Conservation (phyloP, 2,797 vertebrate species). For the Helicolenus hilgendorfi region DNA sequence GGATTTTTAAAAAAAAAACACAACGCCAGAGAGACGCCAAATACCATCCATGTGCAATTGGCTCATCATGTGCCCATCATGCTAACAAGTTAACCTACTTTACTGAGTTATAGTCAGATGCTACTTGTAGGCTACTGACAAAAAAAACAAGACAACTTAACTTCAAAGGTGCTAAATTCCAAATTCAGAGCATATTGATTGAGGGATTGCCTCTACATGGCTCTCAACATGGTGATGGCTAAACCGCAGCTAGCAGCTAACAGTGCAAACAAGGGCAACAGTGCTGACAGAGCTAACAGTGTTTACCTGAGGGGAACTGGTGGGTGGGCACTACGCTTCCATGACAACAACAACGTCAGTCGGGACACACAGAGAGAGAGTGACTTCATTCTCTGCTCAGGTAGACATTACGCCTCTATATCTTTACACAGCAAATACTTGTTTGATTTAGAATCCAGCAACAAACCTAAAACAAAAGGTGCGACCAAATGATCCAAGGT, state of each 20-base stretch:
- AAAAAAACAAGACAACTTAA: not conserved
- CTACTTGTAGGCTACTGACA: not conserved
- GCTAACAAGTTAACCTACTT: not conserved
- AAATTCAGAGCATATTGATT: not conserved
- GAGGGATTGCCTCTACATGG: not conserved
- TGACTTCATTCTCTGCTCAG: not conserved
- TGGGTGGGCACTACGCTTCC: not conserved
- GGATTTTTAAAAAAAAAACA: not conserved
- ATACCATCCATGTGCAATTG: not conserved
- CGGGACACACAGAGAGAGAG: not conserved
- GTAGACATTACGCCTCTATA: not conserved
- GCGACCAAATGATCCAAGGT: not conserved
- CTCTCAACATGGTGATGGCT: too few species aligned
- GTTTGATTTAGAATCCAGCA: not conserved
- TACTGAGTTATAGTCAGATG: not conserved
- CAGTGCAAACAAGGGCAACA: too few species aligned
- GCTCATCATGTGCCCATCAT: not conserved
- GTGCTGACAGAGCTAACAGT: not conserved
- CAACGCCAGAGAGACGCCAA: not conserved
- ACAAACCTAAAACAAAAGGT: not conserved
- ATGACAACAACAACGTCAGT: not conserved
- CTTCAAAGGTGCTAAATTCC: not conserved
- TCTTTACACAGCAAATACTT: not conserved
- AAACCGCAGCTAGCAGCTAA: not conserved
- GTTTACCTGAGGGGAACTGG: not conserved